Percentiles rank a stretch among this genome's conserved stretches.
Conservation (phyloP, 2,888 invertebrate genomes). For the Nymphalis urticae region DNA sequence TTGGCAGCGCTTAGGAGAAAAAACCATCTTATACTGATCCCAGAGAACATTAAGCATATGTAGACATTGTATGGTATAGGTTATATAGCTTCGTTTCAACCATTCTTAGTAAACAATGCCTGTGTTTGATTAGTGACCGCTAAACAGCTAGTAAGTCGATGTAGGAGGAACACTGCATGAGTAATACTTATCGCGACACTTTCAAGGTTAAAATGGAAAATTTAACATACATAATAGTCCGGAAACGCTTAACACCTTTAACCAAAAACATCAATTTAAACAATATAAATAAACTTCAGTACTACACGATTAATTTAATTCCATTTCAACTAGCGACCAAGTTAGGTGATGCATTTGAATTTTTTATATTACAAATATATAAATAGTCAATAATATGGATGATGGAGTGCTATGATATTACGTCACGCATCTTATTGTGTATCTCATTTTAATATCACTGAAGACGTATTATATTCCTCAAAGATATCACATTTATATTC, state of each 20-base stretch:
- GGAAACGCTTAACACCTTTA: constrained; percentile 39
- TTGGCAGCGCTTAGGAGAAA: not conserved
- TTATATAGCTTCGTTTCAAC: constrained; percentile 17
- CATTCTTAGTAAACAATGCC: constrained; percentile 44
- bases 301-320: not conserved
- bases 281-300: not conserved
- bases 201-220: constrained; percentile 64
- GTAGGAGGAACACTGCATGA: constrained; percentile 57
- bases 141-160: constrained; percentile 42
- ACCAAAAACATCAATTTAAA: constrained; percentile 16
- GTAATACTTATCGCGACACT: constrained; percentile 61
- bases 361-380: no score
- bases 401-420: not conserved
- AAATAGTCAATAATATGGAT: not conserved
- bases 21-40: not conserved
- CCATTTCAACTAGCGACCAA: no score
- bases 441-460: not conserved
- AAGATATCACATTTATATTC: not conserved
- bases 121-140: constrained; percentile 53
- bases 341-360: no score
- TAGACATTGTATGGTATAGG: constrained; percentile 11
- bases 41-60: not conserved
- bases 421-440: constrained; percentile 4
- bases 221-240: constrained; percentile 47
- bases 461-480: constrained; percentile 1